These are phyloP conservation scores for Cabera pusaria DNA, from an alignment of 2,888 invertebrate species.

Conservation along the genomic window DNA sequence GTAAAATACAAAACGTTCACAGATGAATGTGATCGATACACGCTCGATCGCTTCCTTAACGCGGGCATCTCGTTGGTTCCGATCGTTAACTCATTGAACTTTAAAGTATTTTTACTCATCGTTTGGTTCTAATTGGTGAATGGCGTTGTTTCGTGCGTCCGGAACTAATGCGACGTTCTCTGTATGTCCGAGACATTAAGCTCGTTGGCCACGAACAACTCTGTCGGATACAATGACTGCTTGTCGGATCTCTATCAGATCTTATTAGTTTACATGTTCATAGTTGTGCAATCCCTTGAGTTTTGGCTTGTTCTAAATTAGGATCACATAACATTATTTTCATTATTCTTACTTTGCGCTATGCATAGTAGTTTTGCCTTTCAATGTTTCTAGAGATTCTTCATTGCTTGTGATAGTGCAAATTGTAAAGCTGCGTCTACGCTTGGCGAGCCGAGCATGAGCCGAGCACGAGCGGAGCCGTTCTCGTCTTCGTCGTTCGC, in stretches of 20 bases:
- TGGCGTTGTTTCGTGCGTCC: conserved; percentile 25
- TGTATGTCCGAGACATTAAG: conserved; percentile 13
- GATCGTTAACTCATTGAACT: conserved; percentile 8
- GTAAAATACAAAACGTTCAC: no score
- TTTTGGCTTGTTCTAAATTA: conserved; percentile 8
- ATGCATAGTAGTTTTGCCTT: no score
- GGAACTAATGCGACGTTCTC: conserved; percentile 40
- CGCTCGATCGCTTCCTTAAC: conserved; percentile 3
- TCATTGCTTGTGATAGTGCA: no score
- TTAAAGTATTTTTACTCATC: conserved; percentile 1
- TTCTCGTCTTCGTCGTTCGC: no score
- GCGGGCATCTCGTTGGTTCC: conserved; percentile 4
- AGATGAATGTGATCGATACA: conserved; percentile 3
- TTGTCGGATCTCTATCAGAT: conserved; percentile 12
- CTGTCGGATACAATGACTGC: conserved; percentile 15
- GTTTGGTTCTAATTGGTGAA: conserved; percentile 6
- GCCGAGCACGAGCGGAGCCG: no score
- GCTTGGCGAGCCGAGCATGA: no score
- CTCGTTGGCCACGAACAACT: conserved; percentile 18
- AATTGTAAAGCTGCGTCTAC: no score
- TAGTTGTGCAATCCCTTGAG: no score
- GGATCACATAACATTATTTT: no score
- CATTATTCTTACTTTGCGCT: no score
- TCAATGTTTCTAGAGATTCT: no score
- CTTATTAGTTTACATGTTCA: no score